Evolutionary conservation across 2,113 vertebrate species (phyloP).

Genomic region (Dolichallabes microphthalmus): DNA sequence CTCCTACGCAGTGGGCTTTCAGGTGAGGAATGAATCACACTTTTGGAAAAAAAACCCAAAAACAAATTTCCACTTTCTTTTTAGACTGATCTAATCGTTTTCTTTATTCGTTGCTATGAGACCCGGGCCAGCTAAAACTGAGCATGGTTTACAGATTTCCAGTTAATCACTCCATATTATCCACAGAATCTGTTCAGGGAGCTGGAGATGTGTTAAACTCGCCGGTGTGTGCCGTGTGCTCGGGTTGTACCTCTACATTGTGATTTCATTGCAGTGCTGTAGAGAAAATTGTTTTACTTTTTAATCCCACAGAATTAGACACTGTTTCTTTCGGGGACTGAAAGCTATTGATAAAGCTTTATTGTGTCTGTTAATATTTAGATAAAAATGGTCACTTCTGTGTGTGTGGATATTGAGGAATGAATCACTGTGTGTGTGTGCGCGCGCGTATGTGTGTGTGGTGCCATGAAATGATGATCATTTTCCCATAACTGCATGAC

Average conservation of each 20-base stretch:
- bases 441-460: not conserved
- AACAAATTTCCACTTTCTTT: not conserved
- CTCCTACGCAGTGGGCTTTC: not conserved
- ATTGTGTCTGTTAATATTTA: not conserved
- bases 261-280: not conserved
- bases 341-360: not conserved
- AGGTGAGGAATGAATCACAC: constrained; percentile 7
- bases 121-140: not conserved
- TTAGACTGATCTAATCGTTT: not conserved
- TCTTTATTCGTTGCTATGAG: constrained; percentile 14
- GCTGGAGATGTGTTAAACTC: not conserved
- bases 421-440: not conserved
- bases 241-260: not conserved
- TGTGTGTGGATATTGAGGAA: not conserved
- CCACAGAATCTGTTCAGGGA: not conserved
- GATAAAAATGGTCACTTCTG: not conserved
- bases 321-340: not conserved
- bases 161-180: constrained; percentile 10
- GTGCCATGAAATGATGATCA: no score
- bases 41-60: not conserved
- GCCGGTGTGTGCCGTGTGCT: not conserved
- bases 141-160: not conserved
- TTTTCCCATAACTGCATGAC: not conserved
- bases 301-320: not conserved
- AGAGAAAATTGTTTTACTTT: not conserved